Evolutionary conservation across 2,797 vertebrate species (phyloP), one percentile per base, ranked within the genome.

Genomic region (Coregonus suidteri): DNA sequence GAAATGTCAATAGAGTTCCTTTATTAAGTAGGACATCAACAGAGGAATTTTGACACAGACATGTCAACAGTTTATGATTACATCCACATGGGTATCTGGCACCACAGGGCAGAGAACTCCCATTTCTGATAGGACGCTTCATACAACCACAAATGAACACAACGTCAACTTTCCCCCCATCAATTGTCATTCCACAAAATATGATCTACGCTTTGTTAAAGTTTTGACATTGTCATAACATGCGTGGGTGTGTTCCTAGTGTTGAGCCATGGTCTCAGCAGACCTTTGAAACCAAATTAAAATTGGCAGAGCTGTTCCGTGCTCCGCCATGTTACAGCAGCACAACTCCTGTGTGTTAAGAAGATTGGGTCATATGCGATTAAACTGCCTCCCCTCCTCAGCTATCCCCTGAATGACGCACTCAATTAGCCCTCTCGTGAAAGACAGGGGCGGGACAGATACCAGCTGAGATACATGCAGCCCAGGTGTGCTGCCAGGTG

Each of bases 381-480:
- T 4, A 15, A 30, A 31, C 20, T 13, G 9, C 62, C 66, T 68
- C 66, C 31, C 15, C 66, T 65, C 25, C 64, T 31, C 30, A 13
- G 20, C 30, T 65, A 6, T 25, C 59, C 64, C 25, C 25, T 31
- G 20, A 64, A 64, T 64, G 62, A 31, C 64, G 11, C 31, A 35
- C 66, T 68, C 66, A 71, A 73, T 80, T 79, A 75, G 79, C 31
- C 41, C 47, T 25, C 37, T 9, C 67, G 16, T 80, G 83, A 74
- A 76, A 79, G 73, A 82, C 76, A 66, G 64, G 73, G 53, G 75
- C 30, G 34, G 78, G 20, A 34, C 6, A 70, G 76, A 80, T 75
- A 71, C 71, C 76, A 76, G 74, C 62, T 75, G 47, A 35, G 69
- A 41, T 72, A 69, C 25, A 74, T 51, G 75, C 62, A 52, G 14